Evolutionary conservation across 2,113 vertebrate genomes (phyloP).

Genomic region (Ceyx melanurus): DNA sequence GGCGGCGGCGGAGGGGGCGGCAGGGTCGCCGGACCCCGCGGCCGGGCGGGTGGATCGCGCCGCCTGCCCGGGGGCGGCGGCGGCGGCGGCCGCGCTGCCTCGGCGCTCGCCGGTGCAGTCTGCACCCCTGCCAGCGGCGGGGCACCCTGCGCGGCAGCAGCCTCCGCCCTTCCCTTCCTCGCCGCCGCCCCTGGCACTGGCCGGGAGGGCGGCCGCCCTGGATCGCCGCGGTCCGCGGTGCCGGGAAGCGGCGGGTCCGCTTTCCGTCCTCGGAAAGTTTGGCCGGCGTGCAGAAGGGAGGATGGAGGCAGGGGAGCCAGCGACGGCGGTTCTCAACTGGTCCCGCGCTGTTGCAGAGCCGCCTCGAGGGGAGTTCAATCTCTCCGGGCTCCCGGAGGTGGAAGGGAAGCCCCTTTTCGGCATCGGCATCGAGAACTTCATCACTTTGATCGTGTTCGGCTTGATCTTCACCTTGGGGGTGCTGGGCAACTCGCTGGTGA

Average conservation of each 20-base stretch:
- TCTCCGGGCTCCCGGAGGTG: not conserved
- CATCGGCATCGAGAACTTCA: constrained; percentile 88
- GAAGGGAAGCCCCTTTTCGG: constrained; percentile 75
- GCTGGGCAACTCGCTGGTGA: constrained; percentile 94
- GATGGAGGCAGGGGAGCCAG: constrained; percentile 64
- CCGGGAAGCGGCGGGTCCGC: not conserved
- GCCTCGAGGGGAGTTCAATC: constrained; percentile 24
- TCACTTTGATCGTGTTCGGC: constrained; percentile 87
- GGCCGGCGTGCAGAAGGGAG: not conserved
- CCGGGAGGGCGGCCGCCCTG: not conserved
- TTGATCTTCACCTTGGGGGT: constrained; percentile 91
- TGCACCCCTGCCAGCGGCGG: not conserved
- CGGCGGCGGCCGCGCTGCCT: not conserved
- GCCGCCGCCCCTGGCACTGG: not conserved
- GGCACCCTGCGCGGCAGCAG: not conserved
- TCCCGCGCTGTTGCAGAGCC: not conserved
- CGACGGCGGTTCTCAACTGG: constrained; percentile 47
- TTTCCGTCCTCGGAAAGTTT: not conserved
- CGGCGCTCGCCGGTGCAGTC: not conserved
- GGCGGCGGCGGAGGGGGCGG: not conserved
- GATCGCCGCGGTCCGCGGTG: not conserved
- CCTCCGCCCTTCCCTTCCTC: no score
- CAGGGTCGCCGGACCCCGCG: no score
- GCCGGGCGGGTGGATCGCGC: no score
- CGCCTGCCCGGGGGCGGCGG: not conserved